Evolutionary conservation across 1,140 invertebrate species (phyloP), one percentile per base, ranked within the genome.

Genomic region (Aphidius ervi): DNA sequence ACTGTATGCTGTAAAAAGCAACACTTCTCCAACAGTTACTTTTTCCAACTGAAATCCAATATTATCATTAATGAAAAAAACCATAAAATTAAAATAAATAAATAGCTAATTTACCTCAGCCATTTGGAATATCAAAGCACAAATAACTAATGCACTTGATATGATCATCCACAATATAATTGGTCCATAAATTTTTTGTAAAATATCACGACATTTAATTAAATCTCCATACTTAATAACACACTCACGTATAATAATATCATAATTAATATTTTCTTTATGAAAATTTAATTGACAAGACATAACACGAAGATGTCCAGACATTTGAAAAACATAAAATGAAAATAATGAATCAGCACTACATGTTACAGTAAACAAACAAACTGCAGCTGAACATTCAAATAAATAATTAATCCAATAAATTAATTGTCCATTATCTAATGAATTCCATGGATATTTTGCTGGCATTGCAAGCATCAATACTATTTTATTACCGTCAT

Each of bases 181-280:
- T 1, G 68, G 67, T 6, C 69, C 68, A 53, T 68, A 74, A 46
- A 69, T 58, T 45, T 64, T 37, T 61, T 72, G 60, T 7, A 74
- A 6, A 1, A 59, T 62, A 49, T 59, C 58, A n/a, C 64, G 61
- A 37, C 58, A 62, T 9, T 60, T 52, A 0, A 69, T 57, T 4
- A 68, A 45, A 1, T 50, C 39, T 9, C 20, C n/a, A 52, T 72
- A 66, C 40, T 43, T 61, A 1, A 42, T 46, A 0, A 69, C 48
- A 8, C 64, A 67, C 23, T 68, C 48, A 9, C 58, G 47, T n/a
- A 71, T 43, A 2, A 65, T 42, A 46, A 55, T 48, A 2, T 23
- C 16, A 37, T 62, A 45, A 54, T 61, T 31, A 9, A 42, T 52
- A 42, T 64, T 42, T 8, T 60, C 58, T 10, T 60, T 47, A 8